A percentile compares a stretch with the other conserved stretches of the same genome.
Conservation (phyloP, 1,140 invertebrate species). For the Trichogramma pretiosum region DNA sequence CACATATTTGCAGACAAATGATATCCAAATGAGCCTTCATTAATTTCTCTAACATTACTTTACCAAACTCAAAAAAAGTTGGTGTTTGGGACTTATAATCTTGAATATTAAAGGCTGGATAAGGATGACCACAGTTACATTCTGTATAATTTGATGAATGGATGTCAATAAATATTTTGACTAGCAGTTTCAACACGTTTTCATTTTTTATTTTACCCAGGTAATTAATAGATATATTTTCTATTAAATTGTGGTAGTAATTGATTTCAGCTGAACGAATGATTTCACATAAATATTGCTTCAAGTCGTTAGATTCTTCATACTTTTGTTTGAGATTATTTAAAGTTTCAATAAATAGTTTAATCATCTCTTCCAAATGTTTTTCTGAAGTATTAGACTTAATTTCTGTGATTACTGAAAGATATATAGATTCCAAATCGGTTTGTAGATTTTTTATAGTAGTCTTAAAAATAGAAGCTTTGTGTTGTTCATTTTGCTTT, state of each 20-base stretch:
- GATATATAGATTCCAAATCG: conserved; percentile 28
- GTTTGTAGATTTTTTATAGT: conserved; percentile 26
- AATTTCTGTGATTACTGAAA: conserved; percentile 23
- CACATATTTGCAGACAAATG: conserved; percentile 39
- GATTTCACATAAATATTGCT: conserved; percentile 30
- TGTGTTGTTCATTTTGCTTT: background rate
- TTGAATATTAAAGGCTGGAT: conserved; percentile 16
- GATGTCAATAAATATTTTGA: conserved; percentile 30
- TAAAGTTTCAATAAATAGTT: conserved; percentile 24
- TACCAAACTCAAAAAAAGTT: conserved; percentile 32
- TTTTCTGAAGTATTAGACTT: conserved; percentile 21
- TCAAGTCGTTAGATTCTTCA: conserved; percentile 24
- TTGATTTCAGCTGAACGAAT: conserved; percentile 32
- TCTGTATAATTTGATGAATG: conserved; percentile 24
- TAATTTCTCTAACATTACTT: conserved; percentile 27
- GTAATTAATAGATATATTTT: conserved; percentile 26
- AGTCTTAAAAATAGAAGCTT: conserved; percentile 13
- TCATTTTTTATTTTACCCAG: conserved; percentile 21
- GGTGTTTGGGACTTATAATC: conserved; percentile 22
- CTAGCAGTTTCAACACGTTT: conserved; percentile 25
- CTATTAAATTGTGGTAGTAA: conserved; percentile 30
- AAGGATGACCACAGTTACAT: conserved; percentile 30
- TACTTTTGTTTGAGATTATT: conserved; percentile 28
- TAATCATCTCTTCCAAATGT: conserved; percentile 28
- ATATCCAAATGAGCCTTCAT: conserved; percentile 12